Conservation (phyloP, 2,113 vertebrate species). For the Numida meleagris region DNA sequence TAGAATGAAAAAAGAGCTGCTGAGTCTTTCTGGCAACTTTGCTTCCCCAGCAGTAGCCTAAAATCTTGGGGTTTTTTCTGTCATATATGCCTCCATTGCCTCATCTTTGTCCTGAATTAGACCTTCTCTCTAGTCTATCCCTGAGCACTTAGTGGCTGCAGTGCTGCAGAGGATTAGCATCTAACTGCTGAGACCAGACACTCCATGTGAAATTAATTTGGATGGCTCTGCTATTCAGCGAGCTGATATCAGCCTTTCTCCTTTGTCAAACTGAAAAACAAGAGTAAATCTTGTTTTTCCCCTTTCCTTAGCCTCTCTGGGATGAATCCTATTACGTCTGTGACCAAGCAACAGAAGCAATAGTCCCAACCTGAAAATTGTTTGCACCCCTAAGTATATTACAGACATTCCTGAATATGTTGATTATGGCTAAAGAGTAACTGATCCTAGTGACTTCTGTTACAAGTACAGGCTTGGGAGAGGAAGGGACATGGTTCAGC, state of each 20-base stretch:
- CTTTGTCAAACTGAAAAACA: slow-evolving; percentile 25
- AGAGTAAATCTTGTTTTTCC: not conserved
- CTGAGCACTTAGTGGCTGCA: not conserved
- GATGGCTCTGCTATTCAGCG: slow-evolving; percentile 6
- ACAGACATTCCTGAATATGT: slow-evolving; percentile 10
- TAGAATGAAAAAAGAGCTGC: not conserved
- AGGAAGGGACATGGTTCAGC: not conserved
- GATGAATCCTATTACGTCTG: not conserved
- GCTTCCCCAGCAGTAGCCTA: not conserved
- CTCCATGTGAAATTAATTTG: slow-evolving; percentile 55
- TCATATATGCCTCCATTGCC: not conserved
- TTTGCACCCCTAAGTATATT: not conserved
- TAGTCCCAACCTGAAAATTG: slow-evolving; percentile 1
- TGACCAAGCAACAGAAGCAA: not conserved
- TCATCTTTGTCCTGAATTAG: not conserved
- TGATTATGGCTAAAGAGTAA: slow-evolving; percentile 31
- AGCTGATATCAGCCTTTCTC: slow-evolving; percentile 15
- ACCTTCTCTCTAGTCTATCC: not conserved
- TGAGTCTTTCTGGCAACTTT: not conserved
- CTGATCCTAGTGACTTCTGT: not conserved
- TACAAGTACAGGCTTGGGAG: not conserved
- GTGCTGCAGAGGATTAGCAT: slow-evolving; percentile 3
- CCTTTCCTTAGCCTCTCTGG: slow-evolving; percentile 33
- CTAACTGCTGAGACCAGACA: slow-evolving; percentile 15
- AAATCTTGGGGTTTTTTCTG: not conserved